phyloP scores from a whole-genome alignment of 2,888 invertebrate genomes.

The Parthenolecanium corni region DNA sequence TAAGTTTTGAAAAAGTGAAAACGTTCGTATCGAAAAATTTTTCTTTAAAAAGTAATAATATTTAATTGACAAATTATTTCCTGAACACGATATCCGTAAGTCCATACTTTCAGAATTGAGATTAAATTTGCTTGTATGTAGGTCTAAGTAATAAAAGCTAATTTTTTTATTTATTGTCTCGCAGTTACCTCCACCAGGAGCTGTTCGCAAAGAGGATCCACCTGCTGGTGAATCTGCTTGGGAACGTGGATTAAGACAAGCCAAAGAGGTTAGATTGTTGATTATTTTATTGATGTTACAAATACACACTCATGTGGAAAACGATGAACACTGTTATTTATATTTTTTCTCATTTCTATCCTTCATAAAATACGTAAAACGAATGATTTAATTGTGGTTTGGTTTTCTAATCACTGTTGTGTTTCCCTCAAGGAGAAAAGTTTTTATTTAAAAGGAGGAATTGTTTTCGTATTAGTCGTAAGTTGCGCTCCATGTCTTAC shows the following conservation, averaged over 20 bases:
- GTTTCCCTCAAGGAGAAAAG: too few relatives aligned
- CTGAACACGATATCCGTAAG: background rate
- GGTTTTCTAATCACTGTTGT: too few relatives aligned
- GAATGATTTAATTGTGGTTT: too few relatives aligned
- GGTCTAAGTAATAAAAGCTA: background rate
- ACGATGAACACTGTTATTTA: background rate
- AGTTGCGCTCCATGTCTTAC: too few relatives aligned
- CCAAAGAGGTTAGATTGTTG: conserved; percentile 76
- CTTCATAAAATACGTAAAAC: too few relatives aligned
- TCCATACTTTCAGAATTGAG: background rate
- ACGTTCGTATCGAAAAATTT: too few relatives aligned
- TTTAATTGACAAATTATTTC: background rate
- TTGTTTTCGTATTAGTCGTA: too few relatives aligned
- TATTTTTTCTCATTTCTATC: background rate
- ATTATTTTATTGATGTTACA: too few relatives aligned
- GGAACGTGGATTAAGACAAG: conserved; percentile 88
- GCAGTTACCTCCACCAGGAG: background rate
- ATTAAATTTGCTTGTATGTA: background rate
- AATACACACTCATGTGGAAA: background rate
- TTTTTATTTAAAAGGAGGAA: too few relatives aligned
- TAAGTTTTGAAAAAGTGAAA: too few relatives aligned
- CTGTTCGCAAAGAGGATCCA: conserved; percentile 39
- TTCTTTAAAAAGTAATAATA: background rate
- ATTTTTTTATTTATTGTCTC: too few relatives aligned
- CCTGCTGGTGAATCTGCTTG: conserved; percentile 78